A percentile compares a stretch with the other conserved stretches of the same genome.
Evolutionary conservation across 1,140 invertebrate species (phyloP).

Genomic region (Polypedilum pembai): DNA sequence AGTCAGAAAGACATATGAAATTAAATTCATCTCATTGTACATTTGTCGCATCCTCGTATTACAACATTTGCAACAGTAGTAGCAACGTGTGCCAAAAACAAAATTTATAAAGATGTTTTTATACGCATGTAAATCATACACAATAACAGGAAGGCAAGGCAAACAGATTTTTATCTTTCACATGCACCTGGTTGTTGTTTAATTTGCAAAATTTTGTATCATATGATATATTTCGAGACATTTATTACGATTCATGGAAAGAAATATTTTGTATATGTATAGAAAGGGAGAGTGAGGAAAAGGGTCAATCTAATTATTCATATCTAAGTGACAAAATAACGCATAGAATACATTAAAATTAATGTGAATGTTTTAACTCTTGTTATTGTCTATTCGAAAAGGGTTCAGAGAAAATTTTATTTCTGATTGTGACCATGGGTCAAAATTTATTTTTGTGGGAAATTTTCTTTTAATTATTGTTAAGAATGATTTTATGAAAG

Average conservation of each 20-base stretch:
- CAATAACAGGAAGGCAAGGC: neutral
- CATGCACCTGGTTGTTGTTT: constrained; percentile 1
- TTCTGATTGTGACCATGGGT: too few species aligned
- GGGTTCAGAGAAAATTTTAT: too few species aligned
- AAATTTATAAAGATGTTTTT: constrained; percentile 12
- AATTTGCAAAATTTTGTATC: neutral
- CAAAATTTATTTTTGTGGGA: too few species aligned
- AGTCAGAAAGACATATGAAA: too few species aligned
- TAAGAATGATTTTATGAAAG: too few species aligned
- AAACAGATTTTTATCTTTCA: constrained; percentile 26
- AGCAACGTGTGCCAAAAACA: neutral
- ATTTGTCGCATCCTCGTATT: neutral
- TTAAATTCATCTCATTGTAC: neutral
- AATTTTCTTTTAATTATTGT: too few species aligned
- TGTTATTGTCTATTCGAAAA: too few species aligned
- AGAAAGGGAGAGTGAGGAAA: neutral
- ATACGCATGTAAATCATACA: constrained; percentile 2
- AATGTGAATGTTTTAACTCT: too few species aligned
- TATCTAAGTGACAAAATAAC: constrained; percentile 24
- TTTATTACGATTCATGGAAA: constrained; percentile 1
- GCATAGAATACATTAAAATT: too few species aligned
- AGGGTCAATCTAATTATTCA: constrained; percentile 27
- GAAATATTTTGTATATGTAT: neutral
- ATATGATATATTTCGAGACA: constrained; percentile 23
- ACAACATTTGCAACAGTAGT: neutral